A percentile compares a stretch with the other conserved stretches of the same genome.
Evolutionary conservation across 1,140 invertebrate species (phyloP).

Genomic region (Amyelois transitella): DNA sequence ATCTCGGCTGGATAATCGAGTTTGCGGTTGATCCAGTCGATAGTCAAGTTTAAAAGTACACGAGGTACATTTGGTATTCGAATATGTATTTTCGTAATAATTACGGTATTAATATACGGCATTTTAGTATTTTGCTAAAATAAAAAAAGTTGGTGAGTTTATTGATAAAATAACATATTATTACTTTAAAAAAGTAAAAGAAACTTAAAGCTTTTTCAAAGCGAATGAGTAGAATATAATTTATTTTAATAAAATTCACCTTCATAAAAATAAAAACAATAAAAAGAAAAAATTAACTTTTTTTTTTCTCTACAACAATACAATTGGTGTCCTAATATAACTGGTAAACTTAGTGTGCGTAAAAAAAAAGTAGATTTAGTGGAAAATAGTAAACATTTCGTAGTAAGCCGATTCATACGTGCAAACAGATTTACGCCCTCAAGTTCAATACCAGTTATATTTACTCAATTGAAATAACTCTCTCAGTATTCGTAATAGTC

Average conservation of each 20-base stretch:
- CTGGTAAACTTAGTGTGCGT: background rate
- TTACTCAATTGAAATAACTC: conserved; percentile 19
- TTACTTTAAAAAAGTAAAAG: too few relatives aligned
- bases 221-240: too few relatives aligned
- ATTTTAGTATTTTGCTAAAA: too few relatives aligned
- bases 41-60: background rate
- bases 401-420: background rate
- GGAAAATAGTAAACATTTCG: background rate
- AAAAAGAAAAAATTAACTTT: too few relatives aligned
- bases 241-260: too few relatives aligned
- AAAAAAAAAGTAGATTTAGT: background rate
- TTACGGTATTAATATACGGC: too few relatives aligned
- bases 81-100: background rate
- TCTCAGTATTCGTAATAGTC: conserved; percentile 20
- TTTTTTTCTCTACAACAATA: too few relatives aligned
- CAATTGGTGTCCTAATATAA: too few relatives aligned
- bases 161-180: too few relatives aligned
- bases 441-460: conserved; percentile 15
- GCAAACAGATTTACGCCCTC: conserved; percentile 14
- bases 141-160: too few relatives aligned
- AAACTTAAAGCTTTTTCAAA: too few relatives aligned
- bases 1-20: background rate
- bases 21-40: background rate
- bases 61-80: background rate
- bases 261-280: too few relatives aligned